A percentile compares a stretch with the other conserved stretches of the same genome.
Conservation (phyloP, 2,888 invertebrate genomes). For the Dusona sp. region DNA sequence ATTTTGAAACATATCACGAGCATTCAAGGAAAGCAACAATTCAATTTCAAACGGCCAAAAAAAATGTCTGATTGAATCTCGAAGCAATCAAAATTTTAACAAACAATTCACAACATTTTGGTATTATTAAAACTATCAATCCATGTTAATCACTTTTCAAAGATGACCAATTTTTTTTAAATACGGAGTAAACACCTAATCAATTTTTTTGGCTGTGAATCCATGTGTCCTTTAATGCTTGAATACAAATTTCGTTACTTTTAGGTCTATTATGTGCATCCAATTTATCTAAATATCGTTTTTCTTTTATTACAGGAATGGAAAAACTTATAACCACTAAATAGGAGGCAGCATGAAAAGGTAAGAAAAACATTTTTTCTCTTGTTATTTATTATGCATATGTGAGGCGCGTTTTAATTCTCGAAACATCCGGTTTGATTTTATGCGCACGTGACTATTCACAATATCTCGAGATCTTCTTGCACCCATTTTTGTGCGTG, state of each 20-base stretch:
- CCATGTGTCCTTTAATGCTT: too few relatives aligned
- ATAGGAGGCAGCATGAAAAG: not conserved
- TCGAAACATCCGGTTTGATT: constrained; percentile 54
- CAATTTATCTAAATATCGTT: not conserved
- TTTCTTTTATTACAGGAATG: constrained; percentile 26
- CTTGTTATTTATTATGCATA: constrained; percentile 21
- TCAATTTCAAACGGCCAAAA: not conserved
- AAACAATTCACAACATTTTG: not conserved
- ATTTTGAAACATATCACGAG: not conserved
- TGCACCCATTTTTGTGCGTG: constrained; percentile 19
- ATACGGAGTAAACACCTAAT: not conserved
- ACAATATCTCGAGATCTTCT: constrained; percentile 67
- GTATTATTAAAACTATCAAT: not conserved
- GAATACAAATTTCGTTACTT: not conserved
- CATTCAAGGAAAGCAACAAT: not conserved
- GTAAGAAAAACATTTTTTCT: constrained; percentile 15
- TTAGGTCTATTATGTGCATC: not conserved
- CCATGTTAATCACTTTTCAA: not conserved
- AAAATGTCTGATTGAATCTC: not conserved
- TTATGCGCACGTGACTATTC: constrained; percentile 66
- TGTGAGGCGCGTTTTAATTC: constrained; percentile 47
- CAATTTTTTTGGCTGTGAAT: too few relatives aligned
- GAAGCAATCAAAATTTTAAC: not conserved
- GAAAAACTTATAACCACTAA: not conserved
- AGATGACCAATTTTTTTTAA: not conserved